A percentile compares a stretch with the other conserved stretches of the same genome.
These are phyloP conservation scores for Aleiodes alternator DNA, from an alignment of 2,888 invertebrate genomes.

Conservation along the genomic window DNA sequence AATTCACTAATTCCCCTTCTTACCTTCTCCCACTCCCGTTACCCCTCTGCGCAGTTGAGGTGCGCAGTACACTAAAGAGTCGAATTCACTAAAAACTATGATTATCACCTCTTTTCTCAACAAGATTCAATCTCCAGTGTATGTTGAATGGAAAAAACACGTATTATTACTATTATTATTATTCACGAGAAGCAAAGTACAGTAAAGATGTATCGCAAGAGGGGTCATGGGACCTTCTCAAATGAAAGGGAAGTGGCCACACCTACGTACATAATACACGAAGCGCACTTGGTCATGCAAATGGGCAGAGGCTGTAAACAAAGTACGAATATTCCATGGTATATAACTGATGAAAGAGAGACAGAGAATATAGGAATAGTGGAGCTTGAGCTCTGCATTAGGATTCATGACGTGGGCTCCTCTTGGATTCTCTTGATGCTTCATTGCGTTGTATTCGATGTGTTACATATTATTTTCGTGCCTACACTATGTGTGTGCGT, in stretches of 20 bases:
- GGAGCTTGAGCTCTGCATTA: slow-evolving; percentile 37
- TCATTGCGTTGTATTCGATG: slow-evolving; percentile 24
- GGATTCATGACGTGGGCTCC: slow-evolving; percentile 42
- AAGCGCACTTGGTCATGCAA: slow-evolving; percentile 44
- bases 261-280: slow-evolving; percentile 44
- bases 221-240: slow-evolving; percentile 16
- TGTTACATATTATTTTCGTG: slow-evolving; percentile 11
- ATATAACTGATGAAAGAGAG: background rate
- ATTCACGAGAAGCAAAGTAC: background rate
- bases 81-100: too few relatives aligned
- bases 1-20: too few relatives aligned
- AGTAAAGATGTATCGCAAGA: too few relatives aligned
- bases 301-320: slow-evolving; percentile 42
- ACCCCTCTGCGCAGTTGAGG: too few relatives aligned
- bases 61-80: too few relatives aligned
- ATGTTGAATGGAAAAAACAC: too few relatives aligned
- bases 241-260: slow-evolving; percentile 48
- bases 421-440: slow-evolving; percentile 30
- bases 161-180: background rate
- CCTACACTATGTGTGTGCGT: background rate
- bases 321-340: slow-evolving; percentile 12
- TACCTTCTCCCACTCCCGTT: too few relatives aligned
- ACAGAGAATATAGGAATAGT: background rate
- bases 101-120: too few relatives aligned
- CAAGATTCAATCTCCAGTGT: too few relatives aligned